Percentiles rank a stretch among this genome's conserved stretches.
Evolutionary conservation across 2,888 invertebrate species (phyloP).

Genomic region (Platycheirus albimanus): DNA sequence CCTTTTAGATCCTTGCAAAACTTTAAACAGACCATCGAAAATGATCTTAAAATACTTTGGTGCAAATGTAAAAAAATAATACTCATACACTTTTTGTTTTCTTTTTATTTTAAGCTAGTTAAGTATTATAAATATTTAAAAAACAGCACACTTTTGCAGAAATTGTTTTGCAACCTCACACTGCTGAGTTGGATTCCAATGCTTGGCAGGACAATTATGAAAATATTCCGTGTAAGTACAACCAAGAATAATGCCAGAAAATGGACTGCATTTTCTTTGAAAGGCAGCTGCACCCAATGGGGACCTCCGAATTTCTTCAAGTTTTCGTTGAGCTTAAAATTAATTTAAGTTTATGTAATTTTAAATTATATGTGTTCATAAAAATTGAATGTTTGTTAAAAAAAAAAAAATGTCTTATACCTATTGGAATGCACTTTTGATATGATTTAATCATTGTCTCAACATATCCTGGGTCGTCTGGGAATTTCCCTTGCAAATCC

Average conservation of each 20-base stretch:
- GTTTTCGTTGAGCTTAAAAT: constrained; percentile 64
- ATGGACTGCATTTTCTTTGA: constrained; percentile 79
- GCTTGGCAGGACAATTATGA: constrained; percentile 80
- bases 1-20: too few relatives aligned
- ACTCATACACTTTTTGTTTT: too few relatives aligned
- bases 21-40: too few relatives aligned
- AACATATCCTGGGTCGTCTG: constrained; percentile 78
- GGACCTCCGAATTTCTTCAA: constrained; percentile 56
- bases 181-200: constrained; percentile 79
- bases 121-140: constrained; percentile 5
- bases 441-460: constrained; percentile 78
- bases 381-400: not conserved
- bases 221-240: constrained; percentile 82
- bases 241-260: constrained; percentile 80
- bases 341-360: not conserved
- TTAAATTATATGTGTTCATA: too few relatives aligned
- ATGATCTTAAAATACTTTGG: too few relatives aligned
- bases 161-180: constrained; percentile 80
- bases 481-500: constrained; percentile 77
- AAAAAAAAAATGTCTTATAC: constrained; percentile 74
- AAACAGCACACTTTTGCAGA: constrained; percentile 78
- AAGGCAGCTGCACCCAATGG: constrained; percentile 58
- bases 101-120: not conserved
- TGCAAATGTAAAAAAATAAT: too few relatives aligned
- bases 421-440: constrained; percentile 78